Conservation (phyloP, 1,140 invertebrate genomes). For the Zaprionus camerounensis region DNA sequence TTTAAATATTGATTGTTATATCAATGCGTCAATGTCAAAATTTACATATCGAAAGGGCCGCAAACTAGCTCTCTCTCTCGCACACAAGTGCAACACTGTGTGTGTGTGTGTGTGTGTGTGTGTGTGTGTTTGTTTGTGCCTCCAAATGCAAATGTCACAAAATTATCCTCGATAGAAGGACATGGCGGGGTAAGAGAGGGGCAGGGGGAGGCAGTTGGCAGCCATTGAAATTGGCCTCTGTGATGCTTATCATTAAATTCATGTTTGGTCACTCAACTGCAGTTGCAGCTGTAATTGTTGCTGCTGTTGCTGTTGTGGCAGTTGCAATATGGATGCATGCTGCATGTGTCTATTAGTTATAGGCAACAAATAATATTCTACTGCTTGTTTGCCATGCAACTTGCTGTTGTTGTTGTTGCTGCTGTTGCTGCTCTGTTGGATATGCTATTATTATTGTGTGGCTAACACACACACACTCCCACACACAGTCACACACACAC, state of each 20-base stretch:
- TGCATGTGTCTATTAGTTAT: slow-evolving; percentile 54
- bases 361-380: slow-evolving; percentile 67
- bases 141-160: slow-evolving; percentile 56
- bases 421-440: slow-evolving; percentile 22
- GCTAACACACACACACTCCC: slow-evolving; percentile 17
- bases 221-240: slow-evolving; percentile 48
- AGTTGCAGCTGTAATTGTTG: slow-evolving; percentile 13
- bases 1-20: slow-evolving; percentile 80
- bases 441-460: slow-evolving; percentile 60
- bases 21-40: slow-evolving; percentile 76
- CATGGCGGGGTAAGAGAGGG: background rate
- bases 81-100: slow-evolving; percentile 1
- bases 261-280: slow-evolving; percentile 38
- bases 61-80: slow-evolving; percentile 60
- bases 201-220: background rate
- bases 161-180: slow-evolving; percentile 44
- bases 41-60: slow-evolving; percentile 61
- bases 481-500: background rate
- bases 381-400: slow-evolving; percentile 21
- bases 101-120: too few species aligned
- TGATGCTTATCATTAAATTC: slow-evolving; percentile 73
- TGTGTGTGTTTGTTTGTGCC: slow-evolving; percentile 39
- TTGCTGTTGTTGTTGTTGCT: slow-evolving; percentile 26
- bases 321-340: slow-evolving; percentile 26
- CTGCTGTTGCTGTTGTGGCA: slow-evolving; percentile 8